phyloP scores from a whole-genome alignment of 1,140 invertebrate genomes.

The Doryteuthis pealeii region DNA sequence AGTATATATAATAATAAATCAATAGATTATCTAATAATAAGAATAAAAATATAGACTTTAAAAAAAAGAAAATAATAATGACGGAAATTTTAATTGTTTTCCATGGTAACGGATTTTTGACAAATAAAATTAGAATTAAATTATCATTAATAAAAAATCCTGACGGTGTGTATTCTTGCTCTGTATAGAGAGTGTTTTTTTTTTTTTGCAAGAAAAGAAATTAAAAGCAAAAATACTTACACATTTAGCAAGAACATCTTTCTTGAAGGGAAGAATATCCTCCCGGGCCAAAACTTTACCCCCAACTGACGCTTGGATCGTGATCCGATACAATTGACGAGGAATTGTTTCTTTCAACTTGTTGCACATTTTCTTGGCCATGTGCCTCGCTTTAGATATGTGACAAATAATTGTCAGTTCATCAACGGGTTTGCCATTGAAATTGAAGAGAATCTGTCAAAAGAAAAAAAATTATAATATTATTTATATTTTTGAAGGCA shows the following conservation, averaged over 20 bases:
- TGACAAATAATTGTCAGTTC: conserved; percentile 88
- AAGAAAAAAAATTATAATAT: too few species aligned
- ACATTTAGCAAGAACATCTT: conserved; percentile 91
- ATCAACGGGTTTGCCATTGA: conserved; percentile 82
- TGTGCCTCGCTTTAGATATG: conserved; percentile 67
- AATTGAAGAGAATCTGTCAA: conserved; percentile 74
- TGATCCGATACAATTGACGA: conserved; percentile 81
- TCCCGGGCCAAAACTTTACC: conserved; percentile 83
- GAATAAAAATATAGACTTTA: too few species aligned
- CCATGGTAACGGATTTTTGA: too few species aligned
- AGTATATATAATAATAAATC: too few species aligned
- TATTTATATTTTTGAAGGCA: too few species aligned
- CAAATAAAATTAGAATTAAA: too few species aligned
- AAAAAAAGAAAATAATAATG: too few species aligned
- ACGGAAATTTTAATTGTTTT: too few species aligned
- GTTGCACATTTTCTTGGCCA: conserved; percentile 72
- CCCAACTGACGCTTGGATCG: conserved; percentile 84
- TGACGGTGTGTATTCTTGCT: too few species aligned
- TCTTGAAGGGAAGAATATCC: conserved; percentile 82
- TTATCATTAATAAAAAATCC: too few species aligned
- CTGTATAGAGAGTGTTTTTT: too few species aligned
- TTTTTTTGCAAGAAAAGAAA: background rate
- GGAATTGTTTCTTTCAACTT: conserved; percentile 88
- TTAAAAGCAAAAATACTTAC: conserved; percentile 65
- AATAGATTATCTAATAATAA: too few species aligned